Conservation (phyloP, 2,888 invertebrate genomes). For the Lagria hirta region DNA sequence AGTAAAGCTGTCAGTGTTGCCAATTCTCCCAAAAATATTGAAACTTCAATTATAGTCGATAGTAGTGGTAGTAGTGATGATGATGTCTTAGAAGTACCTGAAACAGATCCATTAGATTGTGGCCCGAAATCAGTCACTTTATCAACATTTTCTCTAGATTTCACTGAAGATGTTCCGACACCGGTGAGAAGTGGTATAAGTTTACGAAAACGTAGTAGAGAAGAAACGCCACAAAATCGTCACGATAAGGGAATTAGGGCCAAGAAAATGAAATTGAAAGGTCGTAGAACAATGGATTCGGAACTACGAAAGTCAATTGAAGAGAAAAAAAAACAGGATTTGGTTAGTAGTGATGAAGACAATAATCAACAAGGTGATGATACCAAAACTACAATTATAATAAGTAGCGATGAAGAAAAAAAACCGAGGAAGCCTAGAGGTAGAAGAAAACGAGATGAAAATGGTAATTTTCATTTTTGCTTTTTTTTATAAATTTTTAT, state of each 20-base stretch:
- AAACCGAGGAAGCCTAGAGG: conserved; percentile 30
- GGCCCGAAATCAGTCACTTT: conserved; percentile 46
- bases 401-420: conserved; percentile 10
- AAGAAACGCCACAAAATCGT: conserved; percentile 35
- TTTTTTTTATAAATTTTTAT: conserved; percentile 3
- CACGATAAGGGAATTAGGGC: conserved; percentile 28
- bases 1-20: background rate
- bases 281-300: conserved; percentile 45
- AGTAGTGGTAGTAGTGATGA: conserved; percentile 28
- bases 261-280: conserved; percentile 41
- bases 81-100: conserved; percentile 33
- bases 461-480: conserved; percentile 25
- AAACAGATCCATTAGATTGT: conserved; percentile 53
- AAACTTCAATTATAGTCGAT: conserved; percentile 26
- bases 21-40: conserved; percentile 3
- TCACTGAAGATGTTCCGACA: conserved; percentile 35
- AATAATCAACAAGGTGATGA: conserved; percentile 44
- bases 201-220: conserved; percentile 43
- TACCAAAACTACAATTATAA: too few species aligned
- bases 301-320: conserved; percentile 54
- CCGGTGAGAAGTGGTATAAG: conserved; percentile 30
- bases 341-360: conserved; percentile 57
- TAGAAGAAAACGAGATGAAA: conserved; percentile 37
- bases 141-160: conserved; percentile 43
- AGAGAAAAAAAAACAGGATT: conserved; percentile 57